These are phyloP conservation scores for Lasioglossum oenotherae DNA, from an alignment of 2,888 invertebrate genomes.

Conservation along the genomic window DNA sequence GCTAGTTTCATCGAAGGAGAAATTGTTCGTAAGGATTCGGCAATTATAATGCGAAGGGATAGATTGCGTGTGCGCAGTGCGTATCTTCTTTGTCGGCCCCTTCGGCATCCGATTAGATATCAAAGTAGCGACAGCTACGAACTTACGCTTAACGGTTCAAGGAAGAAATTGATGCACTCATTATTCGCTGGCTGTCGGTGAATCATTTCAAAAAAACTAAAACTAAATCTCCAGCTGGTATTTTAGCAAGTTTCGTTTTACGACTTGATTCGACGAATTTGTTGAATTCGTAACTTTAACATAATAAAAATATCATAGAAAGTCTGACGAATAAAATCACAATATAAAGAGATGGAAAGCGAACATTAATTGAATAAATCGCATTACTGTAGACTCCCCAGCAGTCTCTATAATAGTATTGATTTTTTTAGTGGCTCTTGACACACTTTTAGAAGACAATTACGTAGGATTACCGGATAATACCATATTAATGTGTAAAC, in stretches of 20 bases:
- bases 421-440: too few relatives aligned
- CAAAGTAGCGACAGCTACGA: conserved; percentile 65
- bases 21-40: conserved; percentile 24
- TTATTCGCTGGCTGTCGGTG: too few relatives aligned
- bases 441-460: too few relatives aligned
- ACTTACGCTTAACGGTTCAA: conserved; percentile 44
- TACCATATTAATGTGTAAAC: too few relatives aligned
- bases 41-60: conserved; percentile 52
- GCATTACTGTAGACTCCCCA: too few relatives aligned
- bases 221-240: neutral
- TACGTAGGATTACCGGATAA: too few relatives aligned
- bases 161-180: neutral
- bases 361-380: neutral
- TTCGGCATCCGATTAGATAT: conserved; percentile 63
- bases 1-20: neutral
- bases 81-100: conserved; percentile 64
- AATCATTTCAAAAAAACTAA: neutral
- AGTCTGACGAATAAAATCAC: neutral
- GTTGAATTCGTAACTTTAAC: neutral
- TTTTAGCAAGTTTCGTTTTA: neutral
- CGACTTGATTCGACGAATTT: neutral
- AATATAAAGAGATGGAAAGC: neutral
- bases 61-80: conserved; percentile 72
- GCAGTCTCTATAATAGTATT: too few relatives aligned
- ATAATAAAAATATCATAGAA: neutral